Percentiles rank a stretch among this genome's conserved stretches.
Conservation (phyloP, 2,797 vertebrate species). For the Staurois parvus region DNA sequence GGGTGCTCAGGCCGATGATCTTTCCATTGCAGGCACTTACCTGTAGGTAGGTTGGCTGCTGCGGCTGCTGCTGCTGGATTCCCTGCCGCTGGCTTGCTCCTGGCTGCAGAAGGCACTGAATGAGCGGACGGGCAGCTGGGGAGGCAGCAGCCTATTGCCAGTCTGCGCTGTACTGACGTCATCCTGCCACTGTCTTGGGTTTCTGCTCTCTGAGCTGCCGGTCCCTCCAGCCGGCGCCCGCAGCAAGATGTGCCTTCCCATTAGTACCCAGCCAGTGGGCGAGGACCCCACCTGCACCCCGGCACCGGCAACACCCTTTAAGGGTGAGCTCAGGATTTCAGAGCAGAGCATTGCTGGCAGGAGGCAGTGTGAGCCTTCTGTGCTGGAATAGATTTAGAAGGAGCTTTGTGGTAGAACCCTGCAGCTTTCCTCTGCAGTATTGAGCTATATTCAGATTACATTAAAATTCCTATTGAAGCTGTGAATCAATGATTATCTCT, state of each 20-base stretch:
- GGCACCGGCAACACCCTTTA: not conserved
- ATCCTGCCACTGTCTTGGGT: constrained; percentile 67
- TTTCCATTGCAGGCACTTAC: constrained; percentile 23
- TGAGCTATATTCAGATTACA: constrained; percentile 7
- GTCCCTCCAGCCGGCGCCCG: constrained; percentile 44
- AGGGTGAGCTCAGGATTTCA: not conserved
- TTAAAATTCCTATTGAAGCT: not conserved
- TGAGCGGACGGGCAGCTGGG: constrained; percentile 42
- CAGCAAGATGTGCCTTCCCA: constrained; percentile 39
- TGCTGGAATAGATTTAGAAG: not conserved
- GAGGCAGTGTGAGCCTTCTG: not conserved
- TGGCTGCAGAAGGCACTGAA: constrained; percentile 56
- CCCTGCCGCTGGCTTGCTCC: constrained; percentile 15
- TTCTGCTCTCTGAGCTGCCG: constrained; percentile 24
- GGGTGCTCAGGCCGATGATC: not conserved
- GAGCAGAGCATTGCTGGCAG: not conserved
- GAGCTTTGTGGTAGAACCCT: not conserved
- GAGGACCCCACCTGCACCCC: not conserved
- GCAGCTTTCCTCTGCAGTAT: constrained; percentile 32
- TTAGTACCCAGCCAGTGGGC: not conserved
- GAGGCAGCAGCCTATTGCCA: constrained; percentile 75
- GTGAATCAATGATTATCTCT: not conserved
- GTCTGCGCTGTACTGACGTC: constrained; percentile 77
- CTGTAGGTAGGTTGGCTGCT: constrained; percentile 27
- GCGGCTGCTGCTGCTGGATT: constrained; percentile 1